phyloP scores from a whole-genome alignment of 1,140 invertebrate species.

The Leptonema lineaticorne region DNA sequence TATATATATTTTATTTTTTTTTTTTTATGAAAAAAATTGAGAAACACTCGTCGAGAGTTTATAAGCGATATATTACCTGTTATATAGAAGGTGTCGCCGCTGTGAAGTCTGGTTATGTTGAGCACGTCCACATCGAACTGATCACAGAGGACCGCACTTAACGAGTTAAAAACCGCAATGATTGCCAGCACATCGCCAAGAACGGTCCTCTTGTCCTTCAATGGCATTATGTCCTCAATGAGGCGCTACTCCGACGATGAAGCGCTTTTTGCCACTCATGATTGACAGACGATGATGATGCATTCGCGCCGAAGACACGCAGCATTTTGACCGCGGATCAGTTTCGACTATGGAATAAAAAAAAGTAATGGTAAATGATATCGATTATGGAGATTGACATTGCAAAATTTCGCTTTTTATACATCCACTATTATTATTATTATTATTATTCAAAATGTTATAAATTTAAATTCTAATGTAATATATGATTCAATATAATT shows the following conservation, averaged over 20 bases:
- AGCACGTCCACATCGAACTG: conserved; percentile 13
- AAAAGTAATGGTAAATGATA: no score
- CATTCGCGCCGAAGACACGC: background rate
- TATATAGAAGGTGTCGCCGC: conserved; percentile 37
- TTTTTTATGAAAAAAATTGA: background rate
- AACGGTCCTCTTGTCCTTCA: background rate
- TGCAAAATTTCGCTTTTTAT: no score
- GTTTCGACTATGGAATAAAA: background rate
- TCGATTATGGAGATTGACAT: no score
- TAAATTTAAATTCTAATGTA: background rate
- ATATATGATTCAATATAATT: background rate
- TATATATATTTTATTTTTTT: background rate
- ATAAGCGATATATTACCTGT: conserved; percentile 31
- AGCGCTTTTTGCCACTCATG: background rate
- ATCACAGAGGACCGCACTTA: background rate
- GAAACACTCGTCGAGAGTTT: background rate
- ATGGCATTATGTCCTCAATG: conserved; percentile 4
- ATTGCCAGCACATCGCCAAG: background rate
- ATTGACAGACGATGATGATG: background rate
- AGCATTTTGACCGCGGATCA: background rate
- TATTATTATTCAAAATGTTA: background rate
- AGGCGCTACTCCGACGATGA: background rate
- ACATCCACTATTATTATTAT: background rate
- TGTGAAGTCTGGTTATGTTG: conserved; percentile 34
- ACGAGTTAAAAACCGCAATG: background rate